Base-by-base conservation (phyloP, 2,888 invertebrate species). In the Fragum whitleyi region DNA sequence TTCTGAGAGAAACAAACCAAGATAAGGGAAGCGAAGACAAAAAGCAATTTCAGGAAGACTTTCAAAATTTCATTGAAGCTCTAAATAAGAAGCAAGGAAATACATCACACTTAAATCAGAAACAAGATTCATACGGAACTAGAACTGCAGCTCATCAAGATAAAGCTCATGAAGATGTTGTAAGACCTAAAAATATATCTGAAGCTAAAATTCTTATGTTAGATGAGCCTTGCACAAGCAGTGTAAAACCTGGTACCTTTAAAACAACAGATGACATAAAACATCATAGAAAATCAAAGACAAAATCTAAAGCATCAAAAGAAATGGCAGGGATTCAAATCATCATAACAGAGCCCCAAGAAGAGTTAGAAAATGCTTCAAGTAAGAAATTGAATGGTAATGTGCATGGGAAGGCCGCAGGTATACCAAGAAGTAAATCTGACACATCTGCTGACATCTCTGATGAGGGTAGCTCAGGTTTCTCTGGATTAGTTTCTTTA, bases 191-290 rank as follows among this genome's bases (percentile, higher is more conserved):
- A 26, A 19, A 42, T 2, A 65, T 65, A 5, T 23, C 65, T 65
- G 65, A 65, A 7, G 65, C 65, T 14, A 32, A 65, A 65, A 65
- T 65, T 23, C 23, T 65, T 16, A 65, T 65, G 65, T 7, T 42
- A 23, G 65, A 65, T 65, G 65, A 65, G 19, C 65, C 65, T 26
- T 39, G 36, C 11, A 65, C 65, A 65, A 65, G 65, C 21, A 21
- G 65, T 21, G 42, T 42, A 21, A 21, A 9, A 42, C 7, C 26
- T n/a, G 42, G 26, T 42, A n/a, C 32, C 1, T 42, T 23, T 23
- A 32, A 39, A 65, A 65, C 65, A 65, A 21, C 42, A 21, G 21
- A 39, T 11, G 14, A 57, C 23, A 21, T 23, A 14, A 28, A 61
- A 29, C 26, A 19, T 5, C 26, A 32, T 19, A 61, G 32, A 61